These are phyloP conservation scores for Gavia stellata DNA, from an alignment of 2,113 vertebrate genomes.

Conservation along the genomic window DNA sequence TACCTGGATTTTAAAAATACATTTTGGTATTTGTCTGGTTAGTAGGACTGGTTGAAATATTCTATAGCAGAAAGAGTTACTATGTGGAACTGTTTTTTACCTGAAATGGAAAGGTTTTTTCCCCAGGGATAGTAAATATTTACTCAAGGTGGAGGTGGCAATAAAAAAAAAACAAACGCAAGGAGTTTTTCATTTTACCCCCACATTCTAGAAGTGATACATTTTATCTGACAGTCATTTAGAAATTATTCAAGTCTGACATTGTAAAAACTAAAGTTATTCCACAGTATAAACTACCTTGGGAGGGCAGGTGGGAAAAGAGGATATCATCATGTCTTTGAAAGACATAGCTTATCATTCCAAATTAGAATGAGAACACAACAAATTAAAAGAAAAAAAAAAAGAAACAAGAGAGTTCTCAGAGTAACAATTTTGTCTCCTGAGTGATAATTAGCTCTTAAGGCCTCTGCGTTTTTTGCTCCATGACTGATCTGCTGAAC, in stretches of 20 bases:
- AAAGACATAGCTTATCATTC: not conserved
- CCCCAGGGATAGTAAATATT: not conserved
- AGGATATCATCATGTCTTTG: not conserved
- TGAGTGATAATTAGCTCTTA: conserved; percentile 5
- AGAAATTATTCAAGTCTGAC: not conserved
- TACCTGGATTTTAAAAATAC: not conserved
- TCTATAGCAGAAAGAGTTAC: not conserved
- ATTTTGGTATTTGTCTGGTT: not conserved
- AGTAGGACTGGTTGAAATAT: not conserved
- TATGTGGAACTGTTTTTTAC: not conserved
- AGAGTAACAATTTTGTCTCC: not conserved
- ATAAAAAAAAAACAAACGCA: not conserved
- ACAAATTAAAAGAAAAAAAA: not conserved
- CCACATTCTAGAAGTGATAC: not conserved
- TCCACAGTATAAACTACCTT: not conserved
- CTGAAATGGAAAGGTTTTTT: not conserved
- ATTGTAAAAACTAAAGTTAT: not conserved
- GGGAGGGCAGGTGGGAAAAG: not conserved
- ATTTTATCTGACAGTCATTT: not conserved
- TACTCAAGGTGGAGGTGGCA: not conserved
- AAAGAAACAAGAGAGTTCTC: not conserved
- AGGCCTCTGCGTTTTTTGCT: not conserved
- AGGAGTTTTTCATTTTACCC: not conserved
- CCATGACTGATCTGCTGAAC: conserved; percentile 1
- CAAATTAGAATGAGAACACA: not conserved